phyloP scores from a whole-genome alignment of 2,888 invertebrate species.

The Beris chalybata region DNA sequence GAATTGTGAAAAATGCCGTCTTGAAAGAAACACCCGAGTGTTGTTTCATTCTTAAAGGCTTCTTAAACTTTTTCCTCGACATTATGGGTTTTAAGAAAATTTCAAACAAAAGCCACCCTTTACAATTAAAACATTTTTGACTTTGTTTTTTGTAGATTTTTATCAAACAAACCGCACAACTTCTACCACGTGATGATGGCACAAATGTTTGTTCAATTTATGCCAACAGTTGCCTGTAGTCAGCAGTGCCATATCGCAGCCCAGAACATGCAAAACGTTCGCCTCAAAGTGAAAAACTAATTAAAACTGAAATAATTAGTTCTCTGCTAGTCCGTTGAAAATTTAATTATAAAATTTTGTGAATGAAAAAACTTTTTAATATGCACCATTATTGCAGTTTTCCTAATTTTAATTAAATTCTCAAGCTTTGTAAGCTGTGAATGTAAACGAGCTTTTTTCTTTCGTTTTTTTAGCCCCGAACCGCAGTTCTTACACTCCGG shows the following conservation, averaged over 20 bases:
- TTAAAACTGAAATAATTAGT: slow-evolving; percentile 41
- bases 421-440: not conserved
- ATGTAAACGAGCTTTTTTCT: not conserved
- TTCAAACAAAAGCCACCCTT: not conserved
- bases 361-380: slow-evolving; percentile 39
- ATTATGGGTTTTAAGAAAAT: not conserved
- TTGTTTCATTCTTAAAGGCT: not conserved
- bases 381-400: slow-evolving; percentile 34
- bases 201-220: slow-evolving; percentile 38
- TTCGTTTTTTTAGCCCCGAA: no score
- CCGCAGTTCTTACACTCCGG: no score
- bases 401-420: slow-evolving; percentile 37
- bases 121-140: not conserved
- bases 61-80: no score
- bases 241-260: slow-evolving; percentile 10
- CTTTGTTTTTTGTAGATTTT: slow-evolving; percentile 25
- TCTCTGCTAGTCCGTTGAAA: slow-evolving; percentile 34
- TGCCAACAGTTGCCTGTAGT: slow-evolving; percentile 20
- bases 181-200: slow-evolving; percentile 5
- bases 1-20: slow-evolving; percentile 24
- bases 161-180: slow-evolving; percentile 13
- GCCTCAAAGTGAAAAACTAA: slow-evolving; percentile 39
- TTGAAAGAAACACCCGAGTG: slow-evolving; percentile 12
- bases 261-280: slow-evolving; percentile 32
- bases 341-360: slow-evolving; percentile 38